Conservation (phyloP, 2,113 vertebrate species). For the Seriola aureovittata region DNA sequence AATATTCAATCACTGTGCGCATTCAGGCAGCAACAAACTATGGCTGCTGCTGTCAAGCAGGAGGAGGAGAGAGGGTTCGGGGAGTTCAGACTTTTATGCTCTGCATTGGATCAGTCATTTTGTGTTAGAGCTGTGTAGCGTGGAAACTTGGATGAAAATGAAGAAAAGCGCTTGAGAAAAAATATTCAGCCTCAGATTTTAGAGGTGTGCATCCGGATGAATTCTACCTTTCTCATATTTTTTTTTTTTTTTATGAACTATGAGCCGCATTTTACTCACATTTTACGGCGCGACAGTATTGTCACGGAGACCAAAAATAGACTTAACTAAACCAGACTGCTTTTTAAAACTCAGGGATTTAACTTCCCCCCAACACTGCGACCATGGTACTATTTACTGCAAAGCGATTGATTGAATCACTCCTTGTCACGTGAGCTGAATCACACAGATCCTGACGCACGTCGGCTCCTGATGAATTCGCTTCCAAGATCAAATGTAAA, state of each 20-base stretch:
- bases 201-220: neutral
- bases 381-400: too few relatives aligned
- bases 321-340: too few relatives aligned
- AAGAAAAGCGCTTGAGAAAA: neutral
- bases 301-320: too few relatives aligned
- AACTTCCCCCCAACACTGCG: too few relatives aligned
- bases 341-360: too few relatives aligned
- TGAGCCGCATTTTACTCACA: too few relatives aligned
- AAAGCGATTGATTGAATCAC: too few relatives aligned
- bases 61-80: neutral
- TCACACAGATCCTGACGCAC: too few relatives aligned
- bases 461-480: too few relatives aligned
- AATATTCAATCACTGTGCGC: constrained; percentile 49
- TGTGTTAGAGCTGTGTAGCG: neutral
- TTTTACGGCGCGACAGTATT: too few relatives aligned
- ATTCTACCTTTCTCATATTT: neutral
- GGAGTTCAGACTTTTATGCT: constrained; percentile 5
- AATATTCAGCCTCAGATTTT: neutral
- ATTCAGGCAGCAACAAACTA: constrained; percentile 28
- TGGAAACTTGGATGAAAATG: neutral
- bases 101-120: constrained; percentile 5
- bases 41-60: neutral
- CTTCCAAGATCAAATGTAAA: too few relatives aligned
- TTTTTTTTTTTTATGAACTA: neutral
- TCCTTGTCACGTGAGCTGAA: too few relatives aligned